Percentiles rank a stretch among this genome's conserved stretches.
phyloP scores from a whole-genome alignment of 1,140 invertebrate species.

The Geopemphigus sp. region DNA sequence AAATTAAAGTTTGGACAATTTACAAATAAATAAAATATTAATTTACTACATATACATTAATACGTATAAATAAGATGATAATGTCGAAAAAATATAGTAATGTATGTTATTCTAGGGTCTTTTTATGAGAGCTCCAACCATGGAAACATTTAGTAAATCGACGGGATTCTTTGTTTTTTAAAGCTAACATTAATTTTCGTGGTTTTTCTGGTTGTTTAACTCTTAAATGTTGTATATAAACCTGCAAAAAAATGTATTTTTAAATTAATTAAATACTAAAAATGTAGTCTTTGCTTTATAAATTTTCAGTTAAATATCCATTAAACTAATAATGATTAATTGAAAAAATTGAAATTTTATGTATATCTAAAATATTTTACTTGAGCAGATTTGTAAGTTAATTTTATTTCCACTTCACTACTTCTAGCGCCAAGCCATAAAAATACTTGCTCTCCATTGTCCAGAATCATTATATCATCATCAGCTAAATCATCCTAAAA shows the following conservation, averaged over 20 bases:
- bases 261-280: neutral
- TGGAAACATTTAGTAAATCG: constrained; percentile 98
- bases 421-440: constrained; percentile 95
- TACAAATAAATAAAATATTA: neutral
- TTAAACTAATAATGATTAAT: too few relatives aligned
- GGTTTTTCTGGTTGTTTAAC: constrained; percentile 90
- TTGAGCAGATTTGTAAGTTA: constrained; percentile 97
- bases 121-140: constrained; percentile 84
- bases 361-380: constrained; percentile 58
- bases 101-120: constrained; percentile 61
- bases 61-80: neutral
- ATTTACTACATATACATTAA: neutral
- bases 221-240: constrained; percentile 96
- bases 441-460: constrained; percentile 97
- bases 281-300: too few relatives aligned
- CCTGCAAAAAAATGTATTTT: constrained; percentile 60
- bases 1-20: too few relatives aligned
- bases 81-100: neutral
- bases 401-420: constrained; percentile 97
- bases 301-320: too few relatives aligned
- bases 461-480: constrained; percentile 99
- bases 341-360: neutral
- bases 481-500: constrained; percentile 94
- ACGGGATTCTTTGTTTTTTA: constrained; percentile 94
- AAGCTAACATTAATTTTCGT: constrained; percentile 90